Evolutionary conservation across 2,797 vertebrate species (phyloP), one percentile per base, ranked within the genome.

Genomic region (Mormyrops boulengeri): DNA sequence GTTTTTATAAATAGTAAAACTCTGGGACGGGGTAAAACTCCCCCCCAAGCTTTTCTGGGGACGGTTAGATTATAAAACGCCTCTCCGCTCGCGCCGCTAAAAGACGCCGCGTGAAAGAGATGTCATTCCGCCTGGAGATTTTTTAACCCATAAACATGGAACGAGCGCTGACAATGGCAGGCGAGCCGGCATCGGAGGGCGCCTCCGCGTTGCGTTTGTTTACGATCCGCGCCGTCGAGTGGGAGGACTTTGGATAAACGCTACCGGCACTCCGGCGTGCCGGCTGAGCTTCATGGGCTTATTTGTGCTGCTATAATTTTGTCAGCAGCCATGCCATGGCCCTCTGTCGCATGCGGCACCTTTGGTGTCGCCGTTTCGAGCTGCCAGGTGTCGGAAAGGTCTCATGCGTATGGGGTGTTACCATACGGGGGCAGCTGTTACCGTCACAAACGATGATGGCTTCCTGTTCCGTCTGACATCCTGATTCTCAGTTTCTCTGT

Each of bases 91-190:
- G 22, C 52, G 34, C 91, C 92, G 89, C 91, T 91, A 90, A 91
- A 91, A 92, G 90, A 91, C 53, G 80, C 85, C 89, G 44, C 88
- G 52, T 90, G 66, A 57, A 86, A 87, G 80, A 69, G 57, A 91
- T 88, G 89, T 92, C 89, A 91, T 89, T 90, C 88, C 91, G 89
- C 73, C 73, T 47, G 60, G 73, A 50, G 55, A 84, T 91, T 91
- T 90, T 52, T 87, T 53, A 91, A 91, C 57, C 86, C 62, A 69
- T 90, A 52, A 90, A 88, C n/a, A 41, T 87, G 53, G 90, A 93
- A 92, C 89, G 89, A 92, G 84, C 53, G 85, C 89, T 92, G 93
- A 93, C 92, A 93, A 90, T 77, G 91, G 91, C 90, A 92, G 91
- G 89, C 88, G 50, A 88, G 89, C 88, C 49, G 1, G 66, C 88